These are phyloP conservation scores for Dasyurus viverrinus DNA, from an alignment of 2,113 vertebrate species.

Conservation along the genomic window DNA sequence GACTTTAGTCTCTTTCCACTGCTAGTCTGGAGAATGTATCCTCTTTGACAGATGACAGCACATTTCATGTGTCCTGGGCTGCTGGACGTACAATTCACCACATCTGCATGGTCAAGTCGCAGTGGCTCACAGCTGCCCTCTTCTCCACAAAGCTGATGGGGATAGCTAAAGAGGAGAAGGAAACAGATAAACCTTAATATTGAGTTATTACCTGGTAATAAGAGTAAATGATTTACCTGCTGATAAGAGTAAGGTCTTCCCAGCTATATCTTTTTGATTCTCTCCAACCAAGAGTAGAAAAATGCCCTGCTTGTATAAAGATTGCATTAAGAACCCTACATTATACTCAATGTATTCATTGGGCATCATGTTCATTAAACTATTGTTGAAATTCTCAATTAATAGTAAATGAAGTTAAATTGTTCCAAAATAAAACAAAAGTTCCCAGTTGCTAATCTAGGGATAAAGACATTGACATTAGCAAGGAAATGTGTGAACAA, in stretches of 20 bases:
- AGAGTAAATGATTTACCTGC: neutral
- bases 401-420: neutral
- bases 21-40: conserved; percentile 83
- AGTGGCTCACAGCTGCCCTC: conserved; percentile 81
- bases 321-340: neutral
- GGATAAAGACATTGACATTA: neutral
- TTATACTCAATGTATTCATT: neutral
- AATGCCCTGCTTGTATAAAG: neutral
- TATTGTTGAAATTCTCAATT: neutral
- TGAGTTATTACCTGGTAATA: neutral
- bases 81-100: conserved; percentile 84
- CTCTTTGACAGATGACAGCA: conserved; percentile 86
- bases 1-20: conserved; percentile 80
- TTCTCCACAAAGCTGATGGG: conserved; percentile 52
- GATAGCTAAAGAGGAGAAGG: conserved; percentile 76
- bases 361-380: neutral
- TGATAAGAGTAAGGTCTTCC: neutral
- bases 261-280: neutral
- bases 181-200: conserved; percentile 32
- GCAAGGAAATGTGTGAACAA: neutral
- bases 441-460: neutral
- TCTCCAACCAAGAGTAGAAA: neutral
- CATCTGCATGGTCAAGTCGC: conserved; percentile 82
- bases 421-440: neutral
- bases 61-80: conserved; percentile 82